These are phyloP conservation scores for Erannis defoliaria DNA, from an alignment of 2,888 invertebrate genomes.

Conservation along the genomic window DNA sequence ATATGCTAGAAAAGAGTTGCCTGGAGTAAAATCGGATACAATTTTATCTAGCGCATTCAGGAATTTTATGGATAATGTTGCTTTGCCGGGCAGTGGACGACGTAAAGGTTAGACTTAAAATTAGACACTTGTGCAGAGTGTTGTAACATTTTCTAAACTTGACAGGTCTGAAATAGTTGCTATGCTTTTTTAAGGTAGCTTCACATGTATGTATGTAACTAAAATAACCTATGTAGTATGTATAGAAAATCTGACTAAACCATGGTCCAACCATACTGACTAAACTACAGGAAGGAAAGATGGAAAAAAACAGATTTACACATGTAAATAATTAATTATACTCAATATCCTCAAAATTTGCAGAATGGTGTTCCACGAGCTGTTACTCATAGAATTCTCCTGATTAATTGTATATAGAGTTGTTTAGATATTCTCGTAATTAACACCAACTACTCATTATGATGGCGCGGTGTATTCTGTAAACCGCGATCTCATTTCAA, in stretches of 20 bases:
- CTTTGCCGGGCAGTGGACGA: conserved; percentile 73
- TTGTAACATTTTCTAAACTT: no score
- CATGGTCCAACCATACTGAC: background rate
- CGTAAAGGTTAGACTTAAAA: conserved; percentile 67
- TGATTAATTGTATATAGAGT: background rate
- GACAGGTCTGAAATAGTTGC: background rate
- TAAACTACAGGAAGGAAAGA: background rate
- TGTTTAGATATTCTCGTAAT: background rate
- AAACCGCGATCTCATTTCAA: background rate
- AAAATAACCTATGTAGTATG: background rate
- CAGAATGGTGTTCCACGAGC: background rate
- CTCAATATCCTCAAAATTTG: conserved; percentile 7
- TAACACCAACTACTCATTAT: background rate
- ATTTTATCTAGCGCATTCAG: conserved; percentile 83
- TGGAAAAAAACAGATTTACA: background rate
- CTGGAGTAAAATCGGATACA: conserved; percentile 73
- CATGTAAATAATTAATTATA: background rate
- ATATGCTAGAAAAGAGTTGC: conserved; percentile 70
- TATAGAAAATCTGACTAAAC: background rate
- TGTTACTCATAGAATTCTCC: background rate
- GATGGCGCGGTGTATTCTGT: background rate
- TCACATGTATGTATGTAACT: no score
- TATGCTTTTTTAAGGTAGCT: no score
- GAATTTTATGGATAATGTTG: conserved; percentile 80
- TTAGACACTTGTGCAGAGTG: background rate